phyloP scores from a whole-genome alignment of 2,797 vertebrate genomes.

The Schizothorax lantsangensis region DNA sequence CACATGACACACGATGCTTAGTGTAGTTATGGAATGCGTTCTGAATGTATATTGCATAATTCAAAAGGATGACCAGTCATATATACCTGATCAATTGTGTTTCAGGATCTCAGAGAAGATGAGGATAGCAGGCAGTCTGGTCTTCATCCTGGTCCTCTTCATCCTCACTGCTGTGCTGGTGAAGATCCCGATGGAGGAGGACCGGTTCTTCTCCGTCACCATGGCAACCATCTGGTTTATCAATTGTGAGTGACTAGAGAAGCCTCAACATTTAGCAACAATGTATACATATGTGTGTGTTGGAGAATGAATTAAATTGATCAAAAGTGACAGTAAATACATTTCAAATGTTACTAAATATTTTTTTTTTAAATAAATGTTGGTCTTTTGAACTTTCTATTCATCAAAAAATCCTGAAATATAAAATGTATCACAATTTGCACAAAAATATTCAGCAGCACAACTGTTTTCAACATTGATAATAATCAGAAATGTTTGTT shows the following conservation, averaged over 20 bases:
- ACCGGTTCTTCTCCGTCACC: slow-evolving; percentile 85
- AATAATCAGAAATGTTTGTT: no score
- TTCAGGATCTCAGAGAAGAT: slow-evolving; percentile 83
- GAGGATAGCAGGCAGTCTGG: slow-evolving; percentile 84
- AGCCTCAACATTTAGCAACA: no score
- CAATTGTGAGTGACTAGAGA: slow-evolving; percentile 51
- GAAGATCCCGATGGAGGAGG: slow-evolving; percentile 69
- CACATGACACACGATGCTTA: background rate
- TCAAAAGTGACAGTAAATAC: background rate
- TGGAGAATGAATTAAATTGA: no score
- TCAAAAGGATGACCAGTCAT: background rate
- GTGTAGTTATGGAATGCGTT: background rate
- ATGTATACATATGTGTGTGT: background rate
- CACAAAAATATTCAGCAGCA: background rate
- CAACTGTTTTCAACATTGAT: background rate
- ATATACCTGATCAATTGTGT: background rate
- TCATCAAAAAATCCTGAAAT: background rate
- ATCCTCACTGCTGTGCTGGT: slow-evolving; percentile 83
- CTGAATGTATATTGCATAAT: background rate
- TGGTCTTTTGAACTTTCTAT: background rate
- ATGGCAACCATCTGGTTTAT: slow-evolving; percentile 86
- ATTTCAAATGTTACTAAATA: background rate
- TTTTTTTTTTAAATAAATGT: no score
- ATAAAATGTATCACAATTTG: no score
- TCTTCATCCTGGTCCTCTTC: slow-evolving; percentile 85